Evolutionary conservation across 2,888 invertebrate genomes (phyloP), one percentile per base, ranked within the genome.

Genomic region (Hartigia nigra): DNA sequence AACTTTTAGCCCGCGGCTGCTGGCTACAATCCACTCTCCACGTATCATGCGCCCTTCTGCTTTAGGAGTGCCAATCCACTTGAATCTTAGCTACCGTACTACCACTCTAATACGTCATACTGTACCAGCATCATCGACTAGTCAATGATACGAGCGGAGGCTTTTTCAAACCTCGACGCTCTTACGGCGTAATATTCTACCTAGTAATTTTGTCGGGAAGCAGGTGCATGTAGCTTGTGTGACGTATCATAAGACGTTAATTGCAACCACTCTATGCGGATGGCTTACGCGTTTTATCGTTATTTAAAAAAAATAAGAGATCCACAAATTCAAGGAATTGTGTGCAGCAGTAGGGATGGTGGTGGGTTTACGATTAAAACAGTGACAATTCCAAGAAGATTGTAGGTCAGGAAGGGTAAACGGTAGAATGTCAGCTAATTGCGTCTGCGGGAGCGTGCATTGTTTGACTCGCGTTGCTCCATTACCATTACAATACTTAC

Each of bases 1-100:
- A 88, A 88, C 86, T 87, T 88, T 89, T 88, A 86, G 86, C 89
- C 87, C 83, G 81, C 79, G 85, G 82, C 82, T 85, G 80, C 81
- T 81, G 82, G 80, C 83, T 82, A 78, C 81, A 77, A 79, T 72
- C 72, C 31, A 12, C 72, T 72, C 72, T 34, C 32, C 12, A 9
- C 72, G 72, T 31, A 72, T 31, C 34, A 9, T 34, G 31, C 72
- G 31, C 72, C 34, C 72, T 72, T 31, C 31, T 72, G 72, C 12
- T 72, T 32, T 72, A 72, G 72, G 72, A 72, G 72, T 34, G 72
- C 31, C 31, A 72, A 72, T 72, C 72, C 72, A 2, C 72, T 14
- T 34, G 72, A 55, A 55, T 55, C 23, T 55, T 23, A 9, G 55
- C 55, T 55, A 55, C 55, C 55, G 55, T 9, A 14, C 39, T 55